These are phyloP conservation scores for Ochropacha duplaris DNA, from an alignment of 2,888 invertebrate species.

Conservation along the genomic window DNA sequence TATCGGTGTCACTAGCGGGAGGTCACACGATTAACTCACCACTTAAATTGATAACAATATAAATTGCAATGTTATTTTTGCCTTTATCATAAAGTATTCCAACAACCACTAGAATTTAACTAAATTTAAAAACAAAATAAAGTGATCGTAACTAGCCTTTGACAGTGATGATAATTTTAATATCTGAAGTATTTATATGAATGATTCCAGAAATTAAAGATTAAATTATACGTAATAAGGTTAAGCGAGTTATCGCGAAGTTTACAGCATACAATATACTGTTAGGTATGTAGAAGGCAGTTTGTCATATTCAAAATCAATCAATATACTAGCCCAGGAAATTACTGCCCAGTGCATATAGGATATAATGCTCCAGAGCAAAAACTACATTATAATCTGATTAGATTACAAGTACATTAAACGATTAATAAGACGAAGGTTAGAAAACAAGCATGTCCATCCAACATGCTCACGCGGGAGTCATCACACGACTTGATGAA, in stretches of 20 bases:
- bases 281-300: neutral
- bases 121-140: neutral
- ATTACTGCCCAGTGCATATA: neutral
- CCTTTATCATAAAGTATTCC: conserved; percentile 23
- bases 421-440: neutral
- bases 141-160: neutral
- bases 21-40: conserved; percentile 43
- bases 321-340: neutral
- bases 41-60: conserved; percentile 10
- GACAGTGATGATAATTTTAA: neutral
- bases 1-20: conserved; percentile 23
- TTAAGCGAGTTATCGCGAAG: neutral
- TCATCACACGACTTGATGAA: conserved; percentile 3
- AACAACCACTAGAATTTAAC: neutral
- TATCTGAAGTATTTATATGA: neutral
- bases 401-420: neutral
- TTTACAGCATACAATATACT: neutral
- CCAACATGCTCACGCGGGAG: neutral
- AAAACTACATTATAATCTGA: neutral
- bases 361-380: neutral
- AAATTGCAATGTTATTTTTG: conserved; percentile 33
- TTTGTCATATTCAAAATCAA: neutral
- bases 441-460: neutral
- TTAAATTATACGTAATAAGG: neutral
- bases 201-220: neutral